Base-by-base conservation (phyloP, 2,888 invertebrate genomes). In the Aleiodes alternator region DNA sequence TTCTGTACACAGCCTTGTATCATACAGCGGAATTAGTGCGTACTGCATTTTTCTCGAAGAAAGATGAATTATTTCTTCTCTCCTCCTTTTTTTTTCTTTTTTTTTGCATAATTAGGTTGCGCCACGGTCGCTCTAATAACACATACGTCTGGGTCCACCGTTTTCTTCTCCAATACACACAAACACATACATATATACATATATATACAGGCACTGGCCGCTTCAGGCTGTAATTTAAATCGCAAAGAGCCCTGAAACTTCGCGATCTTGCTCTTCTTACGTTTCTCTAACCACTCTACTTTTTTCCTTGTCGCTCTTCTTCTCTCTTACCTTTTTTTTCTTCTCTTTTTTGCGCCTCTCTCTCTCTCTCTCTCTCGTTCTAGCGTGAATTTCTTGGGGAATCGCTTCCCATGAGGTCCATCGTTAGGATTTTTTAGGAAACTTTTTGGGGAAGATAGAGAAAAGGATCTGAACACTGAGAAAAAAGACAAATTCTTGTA, bases 61-160 rank as follows among this genome's bases (percentile, higher is more conserved):
- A 68, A 80, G 80, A 72, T 72, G 73, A 66, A 31, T 48, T 12
- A 51, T 68, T 53, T 8, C 16, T 6, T 53, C 6, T 34, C 34
- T 34, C 34, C 34, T 1, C 6, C 4, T 34, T 6, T 34, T 34
- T 6, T 34, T 31, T 5, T 31, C 5, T 68, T 68, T 31, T 68
- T 50, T 84, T 84, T 84, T 86, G 84, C 83, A 86, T 86, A 85
- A 85, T 85, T 84, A 84, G 82, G 82, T 81, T 81, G 82, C 80
- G 73, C 59, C 69, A 79, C 81, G 82, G 81, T 82, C 82, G 81
- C 83, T 82, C 83, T 85, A 85, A 85, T 85, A 84, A 84, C 82
- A 84, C 81, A 82, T 82, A 80, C 79, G 73, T 73, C 16, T 55
- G 66, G 80, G 79, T 79, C 78, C 78, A 76, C 72, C 78, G 77